These are phyloP conservation scores for Trisateles emortualis DNA, from an alignment of 2,888 invertebrate species.

Conservation along the genomic window DNA sequence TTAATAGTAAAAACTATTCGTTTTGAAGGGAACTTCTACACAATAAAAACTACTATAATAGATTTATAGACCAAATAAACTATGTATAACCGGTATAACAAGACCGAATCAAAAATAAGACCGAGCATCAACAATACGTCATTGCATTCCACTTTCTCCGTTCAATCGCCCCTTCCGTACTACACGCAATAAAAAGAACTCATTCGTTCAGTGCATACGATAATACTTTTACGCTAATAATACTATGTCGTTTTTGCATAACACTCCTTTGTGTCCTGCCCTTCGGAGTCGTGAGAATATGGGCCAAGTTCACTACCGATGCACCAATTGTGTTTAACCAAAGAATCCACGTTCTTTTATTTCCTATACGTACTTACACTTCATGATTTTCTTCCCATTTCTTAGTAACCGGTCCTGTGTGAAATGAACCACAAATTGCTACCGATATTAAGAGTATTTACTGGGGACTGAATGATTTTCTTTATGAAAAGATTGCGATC, in stretches of 20 bases:
- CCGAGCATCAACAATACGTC: neutral
- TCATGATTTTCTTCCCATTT: constrained; percentile 43
- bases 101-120: neutral
- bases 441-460: constrained; percentile 40
- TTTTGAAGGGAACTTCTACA: too few relatives aligned
- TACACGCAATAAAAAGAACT: constrained; percentile 30
- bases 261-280: constrained; percentile 63
- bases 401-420: constrained; percentile 58
- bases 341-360: constrained; percentile 47
- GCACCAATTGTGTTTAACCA: constrained; percentile 58
- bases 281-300: constrained; percentile 77
- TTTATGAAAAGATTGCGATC: constrained; percentile 42
- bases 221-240: constrained; percentile 56
- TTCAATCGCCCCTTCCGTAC: constrained; percentile 25
- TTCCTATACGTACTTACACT: constrained; percentile 50
- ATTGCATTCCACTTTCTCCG: constrained; percentile 37
- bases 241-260: constrained; percentile 65
- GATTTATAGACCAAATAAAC: neutral
- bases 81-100: neutral
- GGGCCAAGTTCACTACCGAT: constrained; percentile 79
- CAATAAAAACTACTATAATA: neutral
- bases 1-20: neutral
- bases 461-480: constrained; percentile 26
- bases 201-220: constrained; percentile 38
- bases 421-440: constrained; percentile 61